Base-by-base conservation (phyloP, 2,797 vertebrate species). In the Neosilurus hyrtlii region DNA sequence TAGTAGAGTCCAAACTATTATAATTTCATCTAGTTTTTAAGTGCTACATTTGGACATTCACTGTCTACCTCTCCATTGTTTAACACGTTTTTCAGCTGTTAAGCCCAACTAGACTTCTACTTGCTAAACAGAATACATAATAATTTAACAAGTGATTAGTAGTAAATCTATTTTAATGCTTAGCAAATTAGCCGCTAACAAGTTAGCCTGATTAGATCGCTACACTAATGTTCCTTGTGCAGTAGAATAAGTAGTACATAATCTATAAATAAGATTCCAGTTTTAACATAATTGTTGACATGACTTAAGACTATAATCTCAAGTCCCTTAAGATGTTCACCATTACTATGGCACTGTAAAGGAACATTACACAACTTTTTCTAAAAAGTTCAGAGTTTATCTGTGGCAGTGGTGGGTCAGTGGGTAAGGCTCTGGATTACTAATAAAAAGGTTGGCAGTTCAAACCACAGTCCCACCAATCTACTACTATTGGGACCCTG, bases 371-470 rank as follows among this genome's bases (percentile, higher is more conserved):
- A 22, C n/a, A 0, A 10, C 12, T 43, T 68, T 37, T 72, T 15
- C 49, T 72, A 54, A 72, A 9, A 74, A 22, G 30, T 35, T 74
- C 18, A 73, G 51, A 35, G 24, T 18, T 73, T 54, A 72, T 26
- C n/a, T 54, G 35, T 73, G 51, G 16, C 70, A 73, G 49, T 73
- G 24, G n/a, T n/a, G n/a, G n/a, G n/a, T n/a, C n/a, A n/a, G n/a
- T n/a, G n/a, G n/a, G n/a, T n/a, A n/a, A n/a, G n/a, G n/a, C n/a
- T n/a, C n/a, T n/a, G n/a, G n/a, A n/a, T n/a, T n/a, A n/a, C n/a
- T n/a, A n/a, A n/a, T n/a, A n/a, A n/a, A n/a, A n/a, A n/a, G n/a
- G n/a, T n/a, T n/a, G n/a, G n/a, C n/a, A n/a, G n/a, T n/a, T n/a
- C n/a, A n/a, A n/a, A n/a, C n/a, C n/a, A n/a, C n/a, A n/a, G n/a